These are phyloP conservation scores for Urocynchramus pylzowi DNA, from an alignment of 2,113 vertebrate genomes.

Conservation along the genomic window DNA sequence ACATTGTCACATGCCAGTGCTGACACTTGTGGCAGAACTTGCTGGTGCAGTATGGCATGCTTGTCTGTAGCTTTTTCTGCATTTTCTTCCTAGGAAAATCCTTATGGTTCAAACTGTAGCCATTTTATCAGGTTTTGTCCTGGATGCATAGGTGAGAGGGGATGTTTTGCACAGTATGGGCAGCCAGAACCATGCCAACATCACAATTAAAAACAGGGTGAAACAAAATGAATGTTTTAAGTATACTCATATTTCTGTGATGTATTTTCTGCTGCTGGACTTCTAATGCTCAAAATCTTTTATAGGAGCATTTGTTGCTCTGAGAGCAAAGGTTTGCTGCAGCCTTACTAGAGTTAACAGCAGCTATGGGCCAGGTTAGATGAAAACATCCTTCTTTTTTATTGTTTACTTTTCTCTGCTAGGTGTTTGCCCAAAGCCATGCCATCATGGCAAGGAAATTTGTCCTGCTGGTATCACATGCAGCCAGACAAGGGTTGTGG, in stretches of 20 bases:
- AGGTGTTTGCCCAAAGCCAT: background rate
- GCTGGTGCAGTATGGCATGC: background rate
- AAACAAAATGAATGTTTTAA: background rate
- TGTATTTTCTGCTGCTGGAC: background rate
- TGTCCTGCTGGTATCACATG: background rate
- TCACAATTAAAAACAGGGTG: background rate
- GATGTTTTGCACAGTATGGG: background rate
- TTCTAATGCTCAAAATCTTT: background rate
- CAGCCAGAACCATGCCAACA: background rate
- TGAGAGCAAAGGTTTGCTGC: background rate
- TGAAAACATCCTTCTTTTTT: background rate
- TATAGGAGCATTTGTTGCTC: background rate
- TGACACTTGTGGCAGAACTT: background rate
- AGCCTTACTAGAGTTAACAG: background rate
- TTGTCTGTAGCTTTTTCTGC: background rate
- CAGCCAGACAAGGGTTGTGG: background rate
- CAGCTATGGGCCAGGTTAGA: background rate
- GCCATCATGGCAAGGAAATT: background rate
- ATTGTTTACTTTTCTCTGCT: background rate
- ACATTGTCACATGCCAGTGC: background rate
- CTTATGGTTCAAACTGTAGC: background rate
- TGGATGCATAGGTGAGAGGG: background rate
- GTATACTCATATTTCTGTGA: background rate
- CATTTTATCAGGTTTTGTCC: background rate
- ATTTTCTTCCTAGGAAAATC: background rate